These are phyloP conservation scores for Hydrozoanthus tunicans DNA, from an alignment of 64 coral and sea anemone species.

Conservation along the genomic window DNA sequence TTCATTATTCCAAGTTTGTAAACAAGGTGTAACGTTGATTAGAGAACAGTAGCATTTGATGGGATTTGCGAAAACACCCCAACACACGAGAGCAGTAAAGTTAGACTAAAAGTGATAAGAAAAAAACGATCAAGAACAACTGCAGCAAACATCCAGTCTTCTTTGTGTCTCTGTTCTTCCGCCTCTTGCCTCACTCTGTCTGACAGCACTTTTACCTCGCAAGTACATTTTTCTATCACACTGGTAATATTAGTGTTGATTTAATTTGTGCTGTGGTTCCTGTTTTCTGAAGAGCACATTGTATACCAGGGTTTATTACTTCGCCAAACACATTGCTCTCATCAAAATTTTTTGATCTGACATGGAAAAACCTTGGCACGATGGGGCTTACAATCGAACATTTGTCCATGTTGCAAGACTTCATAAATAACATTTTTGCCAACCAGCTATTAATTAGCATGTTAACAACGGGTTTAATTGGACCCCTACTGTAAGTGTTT, in stretches of 20 bases:
- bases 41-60: not conserved
- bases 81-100: constrained; percentile 4
- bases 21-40: not conserved
- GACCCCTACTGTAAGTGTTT: constrained; percentile 3
- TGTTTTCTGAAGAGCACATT: no score
- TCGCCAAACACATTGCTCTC: not conserved
- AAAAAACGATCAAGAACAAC: constrained; percentile 64
- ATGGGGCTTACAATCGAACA: not conserved
- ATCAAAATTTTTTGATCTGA: not conserved
- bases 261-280: not conserved
- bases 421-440: constrained; percentile 43
- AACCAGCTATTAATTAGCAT: constrained; percentile 56
- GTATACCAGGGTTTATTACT: not conserved
- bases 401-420: not conserved
- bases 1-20: no score
- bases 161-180: not conserved
- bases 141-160: constrained; percentile 59
- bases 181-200: constrained; percentile 29
- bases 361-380: not conserved
- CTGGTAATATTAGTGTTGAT: not conserved
- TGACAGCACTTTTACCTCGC: constrained; percentile 52
- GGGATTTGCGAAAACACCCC: not conserved
- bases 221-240: constrained; percentile 14
- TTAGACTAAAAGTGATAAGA: constrained; percentile 9
- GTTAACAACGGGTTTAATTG: constrained; percentile 17